Evolutionary conservation across 2,113 vertebrate genomes (phyloP).

Genomic region (Leiothrix lutea): DNA sequence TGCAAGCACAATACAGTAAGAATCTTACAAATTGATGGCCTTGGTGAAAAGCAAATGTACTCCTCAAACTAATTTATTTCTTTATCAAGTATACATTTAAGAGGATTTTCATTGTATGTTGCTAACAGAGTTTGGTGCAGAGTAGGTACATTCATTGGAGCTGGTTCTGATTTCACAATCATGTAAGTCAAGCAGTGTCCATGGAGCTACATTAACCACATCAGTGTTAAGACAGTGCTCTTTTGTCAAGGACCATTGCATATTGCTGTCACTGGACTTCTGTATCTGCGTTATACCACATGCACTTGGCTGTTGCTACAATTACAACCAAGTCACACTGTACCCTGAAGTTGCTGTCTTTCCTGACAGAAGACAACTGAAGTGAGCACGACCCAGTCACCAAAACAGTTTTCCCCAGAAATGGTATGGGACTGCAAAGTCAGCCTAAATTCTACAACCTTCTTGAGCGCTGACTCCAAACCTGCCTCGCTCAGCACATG

Average conservation of each 20-base stretch:
- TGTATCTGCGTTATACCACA: not conserved
- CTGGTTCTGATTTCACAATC: not conserved
- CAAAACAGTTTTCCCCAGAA: not conserved
- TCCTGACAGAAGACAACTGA: not conserved
- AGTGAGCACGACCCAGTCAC: not conserved
- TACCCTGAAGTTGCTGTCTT: not conserved
- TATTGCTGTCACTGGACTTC: not conserved
- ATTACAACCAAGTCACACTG: not conserved
- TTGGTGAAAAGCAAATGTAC: slow-evolving; percentile 60
- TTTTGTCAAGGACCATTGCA: not conserved
- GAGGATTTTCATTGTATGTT: slow-evolving; percentile 12
- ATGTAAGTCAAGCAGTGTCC: not conserved
- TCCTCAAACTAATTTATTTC: slow-evolving; percentile 56
- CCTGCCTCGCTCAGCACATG: not conserved
- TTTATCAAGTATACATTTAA: slow-evolving; percentile 48
- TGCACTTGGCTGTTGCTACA: not conserved
- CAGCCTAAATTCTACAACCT: not conserved
- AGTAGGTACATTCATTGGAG: not conserved
- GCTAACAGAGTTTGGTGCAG: not conserved
- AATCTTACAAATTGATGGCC: slow-evolving; percentile 64
- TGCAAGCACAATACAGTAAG: slow-evolving; percentile 77
- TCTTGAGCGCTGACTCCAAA: not conserved
- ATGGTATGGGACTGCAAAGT: not conserved
- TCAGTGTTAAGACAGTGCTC: not conserved
- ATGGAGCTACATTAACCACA: rapidly evolving